Conservation (phyloP, 2,113 vertebrate species). For the Butorides virescens region DNA sequence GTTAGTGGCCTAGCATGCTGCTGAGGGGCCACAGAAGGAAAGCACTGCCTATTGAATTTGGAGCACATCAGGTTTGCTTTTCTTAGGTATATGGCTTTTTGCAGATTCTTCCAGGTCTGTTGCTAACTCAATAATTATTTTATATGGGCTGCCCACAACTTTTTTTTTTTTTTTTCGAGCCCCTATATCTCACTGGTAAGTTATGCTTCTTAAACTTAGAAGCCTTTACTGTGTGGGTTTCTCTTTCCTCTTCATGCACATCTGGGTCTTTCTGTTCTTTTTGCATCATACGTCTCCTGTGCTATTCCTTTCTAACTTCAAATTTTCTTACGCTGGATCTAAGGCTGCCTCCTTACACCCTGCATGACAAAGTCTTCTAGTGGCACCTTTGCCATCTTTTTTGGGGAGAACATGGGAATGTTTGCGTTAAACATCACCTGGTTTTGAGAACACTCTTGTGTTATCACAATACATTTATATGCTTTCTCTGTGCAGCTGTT, state of each 20-base stretch:
- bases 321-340: not conserved
- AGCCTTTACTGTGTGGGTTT: not conserved
- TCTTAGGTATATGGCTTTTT: not conserved
- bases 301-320: not conserved
- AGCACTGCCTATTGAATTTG: slow-evolving; percentile 64
- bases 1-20: slow-evolving; percentile 66
- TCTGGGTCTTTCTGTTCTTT: not conserved
- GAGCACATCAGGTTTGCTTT: slow-evolving; percentile 54
- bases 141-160: not conserved
- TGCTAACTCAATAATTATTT: not conserved
- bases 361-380: not conserved
- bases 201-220: not conserved
- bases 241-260: not conserved
- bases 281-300: not conserved
- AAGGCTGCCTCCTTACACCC: fast-evolving
- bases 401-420: fast-evolving
- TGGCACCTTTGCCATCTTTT: not conserved
- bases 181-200: not conserved
- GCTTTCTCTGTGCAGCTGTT: not conserved
- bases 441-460: not conserved
- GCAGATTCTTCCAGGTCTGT: not conserved
- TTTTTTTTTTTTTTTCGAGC: not conserved
- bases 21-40: slow-evolving; percentile 69
- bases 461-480: not conserved
- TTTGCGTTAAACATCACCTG: not conserved